Conservation (phyloP, 2,797 vertebrate species). For the Pangasius sanitwongsei region DNA sequence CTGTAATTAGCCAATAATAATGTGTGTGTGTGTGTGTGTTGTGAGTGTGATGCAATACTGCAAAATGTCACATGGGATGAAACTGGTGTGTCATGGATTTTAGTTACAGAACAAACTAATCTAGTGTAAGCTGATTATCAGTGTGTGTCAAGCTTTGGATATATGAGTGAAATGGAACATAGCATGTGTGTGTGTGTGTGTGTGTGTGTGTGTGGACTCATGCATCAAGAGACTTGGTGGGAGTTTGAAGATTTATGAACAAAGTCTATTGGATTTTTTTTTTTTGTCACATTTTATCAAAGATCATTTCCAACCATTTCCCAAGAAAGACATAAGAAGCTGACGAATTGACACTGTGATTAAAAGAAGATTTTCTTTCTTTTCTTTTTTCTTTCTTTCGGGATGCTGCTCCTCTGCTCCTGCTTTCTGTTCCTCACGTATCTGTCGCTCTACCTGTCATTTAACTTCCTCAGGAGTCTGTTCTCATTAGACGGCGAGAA, state of each 20-base stretch:
- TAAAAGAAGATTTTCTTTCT: not conserved
- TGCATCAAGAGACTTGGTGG: not conserved
- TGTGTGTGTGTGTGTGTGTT: not conserved
- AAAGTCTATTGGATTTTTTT: not conserved
- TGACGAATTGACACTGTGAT: not conserved
- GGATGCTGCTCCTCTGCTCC: conserved; percentile 56
- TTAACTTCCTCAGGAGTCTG: conserved; percentile 77
- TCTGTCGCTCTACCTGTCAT: conserved; percentile 74
- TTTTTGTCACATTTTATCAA: not conserved
- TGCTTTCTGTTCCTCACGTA: conserved; percentile 80
- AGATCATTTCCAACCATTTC: not conserved
- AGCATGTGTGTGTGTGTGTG: not conserved
- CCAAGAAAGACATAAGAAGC: not conserved
- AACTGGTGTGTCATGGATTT: conserved; percentile 7
- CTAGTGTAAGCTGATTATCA: conserved; percentile 42
- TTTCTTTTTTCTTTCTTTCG: not conserved
- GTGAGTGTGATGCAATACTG: not conserved
- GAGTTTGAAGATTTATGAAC: not conserved
- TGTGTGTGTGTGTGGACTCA: not conserved
- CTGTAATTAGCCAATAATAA: not conserved
- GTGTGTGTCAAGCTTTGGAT: not conserved
- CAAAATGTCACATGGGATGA: not conserved
- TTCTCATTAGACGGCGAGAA: conserved; percentile 78
- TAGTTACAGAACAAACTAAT: conserved; percentile 11
- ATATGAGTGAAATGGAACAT: not conserved